A percentile compares a stretch with the other conserved stretches of the same genome.
Evolutionary conservation across 2,888 invertebrate species (phyloP).

Genomic region (Lordiphosa andalusiaca): DNA sequence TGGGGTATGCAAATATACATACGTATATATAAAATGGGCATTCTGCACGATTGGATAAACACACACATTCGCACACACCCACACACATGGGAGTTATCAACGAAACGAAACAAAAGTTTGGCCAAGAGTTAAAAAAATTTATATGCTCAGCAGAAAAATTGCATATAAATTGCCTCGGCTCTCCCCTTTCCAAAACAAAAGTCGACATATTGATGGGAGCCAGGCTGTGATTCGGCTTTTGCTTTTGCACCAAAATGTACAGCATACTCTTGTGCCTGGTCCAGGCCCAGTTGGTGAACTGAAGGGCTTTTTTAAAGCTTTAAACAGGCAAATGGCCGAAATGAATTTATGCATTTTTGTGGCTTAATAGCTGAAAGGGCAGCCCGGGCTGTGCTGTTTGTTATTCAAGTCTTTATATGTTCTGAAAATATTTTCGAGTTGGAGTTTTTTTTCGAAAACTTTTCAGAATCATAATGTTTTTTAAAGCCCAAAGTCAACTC

Average conservation of each 20-base stretch:
- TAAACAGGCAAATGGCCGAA: conserved; percentile 11
- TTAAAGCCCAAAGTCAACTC: conserved; percentile 1
- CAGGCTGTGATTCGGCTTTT: conserved; percentile 38
- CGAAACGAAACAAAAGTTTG: conserved; percentile 60
- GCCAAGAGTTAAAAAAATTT: conserved; percentile 38
- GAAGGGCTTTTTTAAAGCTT: conserved; percentile 27
- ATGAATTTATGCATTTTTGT: not conserved
- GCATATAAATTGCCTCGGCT: conserved; percentile 55
- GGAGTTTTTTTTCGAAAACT: too few species aligned
- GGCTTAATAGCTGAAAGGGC: too few species aligned
- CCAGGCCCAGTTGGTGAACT: not conserved
- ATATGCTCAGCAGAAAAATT: conserved; percentile 33
- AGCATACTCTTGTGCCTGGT: conserved; percentile 15
- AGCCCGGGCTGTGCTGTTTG: too few species aligned
- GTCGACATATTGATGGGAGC: conserved; percentile 50
- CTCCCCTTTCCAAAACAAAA: conserved; percentile 37
- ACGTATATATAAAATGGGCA: conserved; percentile 45
- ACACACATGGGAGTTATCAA: conserved; percentile 36
- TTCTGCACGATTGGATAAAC: conserved; percentile 63
- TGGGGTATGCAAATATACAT: conserved; percentile 52
- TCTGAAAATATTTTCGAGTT: too few species aligned
- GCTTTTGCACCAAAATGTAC: conserved; percentile 12
- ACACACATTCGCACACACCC: conserved; percentile 17
- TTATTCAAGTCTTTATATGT: too few species aligned
- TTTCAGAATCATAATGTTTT: too few species aligned